Conservation (phyloP, 2,888 invertebrate species). For the Pristionchus arcanus region DNA sequence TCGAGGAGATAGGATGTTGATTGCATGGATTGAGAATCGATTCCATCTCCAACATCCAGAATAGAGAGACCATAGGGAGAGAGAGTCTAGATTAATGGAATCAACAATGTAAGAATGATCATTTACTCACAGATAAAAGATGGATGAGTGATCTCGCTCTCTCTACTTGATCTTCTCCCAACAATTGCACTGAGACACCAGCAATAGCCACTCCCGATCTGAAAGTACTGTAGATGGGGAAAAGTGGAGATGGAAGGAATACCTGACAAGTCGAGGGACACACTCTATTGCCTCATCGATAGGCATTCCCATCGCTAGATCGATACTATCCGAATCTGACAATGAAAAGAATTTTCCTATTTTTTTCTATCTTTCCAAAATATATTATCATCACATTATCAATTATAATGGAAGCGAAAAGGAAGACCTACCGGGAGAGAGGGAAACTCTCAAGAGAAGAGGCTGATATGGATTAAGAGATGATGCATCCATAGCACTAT, state of each 20-base stretch:
- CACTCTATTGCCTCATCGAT: conserved; percentile 63
- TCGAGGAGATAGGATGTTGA: background rate
- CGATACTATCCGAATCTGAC: conserved; percentile 55
- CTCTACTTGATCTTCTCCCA: conserved; percentile 13
- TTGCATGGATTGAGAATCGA: background rate
- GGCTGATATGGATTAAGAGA: conserved; percentile 31
- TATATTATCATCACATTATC: background rate
- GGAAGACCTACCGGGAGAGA: conserved; percentile 16
- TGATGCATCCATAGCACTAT: background rate
- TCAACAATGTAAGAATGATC: background rate
- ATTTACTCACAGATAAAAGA: background rate
- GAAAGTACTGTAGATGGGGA: background rate
- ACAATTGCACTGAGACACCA: conserved; percentile 34
- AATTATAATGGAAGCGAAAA: background rate
- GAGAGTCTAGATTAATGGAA: background rate
- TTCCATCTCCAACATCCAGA: conserved; percentile 44
- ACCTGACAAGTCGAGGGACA: conserved; percentile 26
- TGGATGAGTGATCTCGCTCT: background rate
- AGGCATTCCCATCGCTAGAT: conserved; percentile 76
- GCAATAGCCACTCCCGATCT: background rate
- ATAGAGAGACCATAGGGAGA: conserved; percentile 7
- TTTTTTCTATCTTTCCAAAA: background rate
- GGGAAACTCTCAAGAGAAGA: conserved; percentile 45
- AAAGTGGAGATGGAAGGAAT: background rate
- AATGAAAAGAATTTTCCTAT: background rate